These are phyloP conservation scores for Poeciliopsis presidionis DNA, from an alignment of 2,797 vertebrate species.

Conservation along the genomic window DNA sequence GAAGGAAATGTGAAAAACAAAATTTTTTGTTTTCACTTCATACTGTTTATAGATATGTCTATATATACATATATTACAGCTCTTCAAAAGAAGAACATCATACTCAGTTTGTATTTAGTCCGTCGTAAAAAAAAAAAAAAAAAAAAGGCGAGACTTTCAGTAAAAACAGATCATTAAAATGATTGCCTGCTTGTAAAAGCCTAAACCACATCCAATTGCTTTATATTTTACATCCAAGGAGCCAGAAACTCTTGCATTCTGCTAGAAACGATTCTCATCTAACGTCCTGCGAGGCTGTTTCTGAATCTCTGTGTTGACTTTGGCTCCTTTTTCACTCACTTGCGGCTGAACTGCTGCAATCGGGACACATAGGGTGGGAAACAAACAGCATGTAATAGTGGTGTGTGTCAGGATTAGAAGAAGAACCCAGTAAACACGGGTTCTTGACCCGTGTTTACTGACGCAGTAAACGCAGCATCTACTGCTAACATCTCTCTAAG, in stretches of 20 bases:
- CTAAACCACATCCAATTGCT: background rate
- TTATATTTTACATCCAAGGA: background rate
- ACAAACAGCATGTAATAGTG: background rate
- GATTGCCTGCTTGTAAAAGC: constrained; percentile 1
- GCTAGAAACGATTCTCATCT: too few species aligned
- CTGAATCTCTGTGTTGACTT: background rate
- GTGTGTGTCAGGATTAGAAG: background rate
- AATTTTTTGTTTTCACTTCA: background rate
- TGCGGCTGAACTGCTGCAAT: background rate
- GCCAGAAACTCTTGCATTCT: too few species aligned
- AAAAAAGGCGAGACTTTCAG: background rate
- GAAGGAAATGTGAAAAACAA: background rate
- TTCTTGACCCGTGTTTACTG: too few species aligned
- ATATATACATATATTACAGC: background rate
- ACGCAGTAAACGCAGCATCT: background rate
- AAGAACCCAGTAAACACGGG: background rate
- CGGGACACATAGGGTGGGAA: background rate
- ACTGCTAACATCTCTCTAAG: too few species aligned
- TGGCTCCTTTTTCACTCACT: background rate
- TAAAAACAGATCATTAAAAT: constrained; percentile 4
- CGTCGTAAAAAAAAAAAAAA: background rate
- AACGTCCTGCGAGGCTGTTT: too few species aligned
- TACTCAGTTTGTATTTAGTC: background rate
- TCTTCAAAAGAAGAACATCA: background rate
- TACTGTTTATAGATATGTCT: background rate